phyloP scores from a whole-genome alignment of 23 tunicate species.

The Ascidia mentula region DNA sequence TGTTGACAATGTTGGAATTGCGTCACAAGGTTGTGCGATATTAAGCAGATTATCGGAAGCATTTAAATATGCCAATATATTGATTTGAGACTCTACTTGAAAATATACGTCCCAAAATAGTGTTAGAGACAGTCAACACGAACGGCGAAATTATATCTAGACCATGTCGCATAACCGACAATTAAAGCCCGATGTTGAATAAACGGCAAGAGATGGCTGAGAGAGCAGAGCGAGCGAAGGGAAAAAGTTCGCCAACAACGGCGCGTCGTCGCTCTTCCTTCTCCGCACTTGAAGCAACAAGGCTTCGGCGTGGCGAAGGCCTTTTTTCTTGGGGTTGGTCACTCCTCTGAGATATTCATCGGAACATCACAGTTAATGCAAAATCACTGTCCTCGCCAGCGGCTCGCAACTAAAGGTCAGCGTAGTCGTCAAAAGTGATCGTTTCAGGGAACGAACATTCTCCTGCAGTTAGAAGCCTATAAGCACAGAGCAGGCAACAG shows the following conservation, averaged over 20 bases:
- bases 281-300: neutral
- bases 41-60: too few species aligned
- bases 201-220: neutral
- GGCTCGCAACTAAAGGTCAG: slow-evolving; percentile 1
- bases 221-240: neutral
- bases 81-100: too few species aligned
- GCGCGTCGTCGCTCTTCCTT: neutral
- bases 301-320: neutral
- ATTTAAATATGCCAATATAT: too few species aligned
- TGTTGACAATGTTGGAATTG: too few species aligned
- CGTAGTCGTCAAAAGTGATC: neutral
- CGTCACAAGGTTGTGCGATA: too few species aligned
- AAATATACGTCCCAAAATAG: too few species aligned
- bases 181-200: neutral
- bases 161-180: neutral
- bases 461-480: slow-evolving; percentile 2
- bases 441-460: neutral
- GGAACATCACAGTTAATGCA: slow-evolving; percentile 2
- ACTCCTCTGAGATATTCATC: slow-evolving; percentile 9
- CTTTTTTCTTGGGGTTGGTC: slow-evolving; percentile 11
- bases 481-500: neutral
- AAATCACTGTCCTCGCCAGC: neutral
- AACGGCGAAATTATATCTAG: neutral
- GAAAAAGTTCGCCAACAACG: neutral
- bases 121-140: too few species aligned